These are phyloP conservation scores for Loripinus fragilis DNA, from an alignment of 2,888 invertebrate species.

Conservation along the genomic window DNA sequence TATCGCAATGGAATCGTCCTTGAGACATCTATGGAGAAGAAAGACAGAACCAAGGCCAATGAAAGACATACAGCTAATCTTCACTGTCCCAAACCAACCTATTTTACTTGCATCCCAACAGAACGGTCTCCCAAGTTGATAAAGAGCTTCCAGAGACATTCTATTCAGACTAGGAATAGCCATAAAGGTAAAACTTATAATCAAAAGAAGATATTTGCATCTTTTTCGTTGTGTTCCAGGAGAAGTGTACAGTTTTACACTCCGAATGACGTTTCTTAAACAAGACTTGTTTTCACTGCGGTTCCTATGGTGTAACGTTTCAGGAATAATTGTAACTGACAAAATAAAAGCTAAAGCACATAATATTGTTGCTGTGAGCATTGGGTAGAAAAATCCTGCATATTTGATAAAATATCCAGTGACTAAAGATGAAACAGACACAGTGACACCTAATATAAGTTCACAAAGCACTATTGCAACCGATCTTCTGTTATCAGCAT, in stretches of 20 bases:
- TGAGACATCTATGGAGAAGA: constrained; percentile 51
- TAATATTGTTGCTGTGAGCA: constrained; percentile 17
- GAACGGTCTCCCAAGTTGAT: constrained; percentile 63
- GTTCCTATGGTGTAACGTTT: constrained; percentile 14
- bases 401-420: constrained; percentile 44
- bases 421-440: constrained; percentile 28
- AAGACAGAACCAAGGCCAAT: constrained; percentile 50
- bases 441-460: constrained; percentile 33
- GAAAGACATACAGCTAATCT: constrained; percentile 30
- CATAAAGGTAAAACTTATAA: constrained; percentile 44
- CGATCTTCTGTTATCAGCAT: constrained; percentile 37
- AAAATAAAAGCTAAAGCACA: constrained; percentile 14
- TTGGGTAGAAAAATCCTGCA: constrained; percentile 43
- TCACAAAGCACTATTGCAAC: constrained; percentile 47
- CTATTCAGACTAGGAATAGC: constrained; percentile 39
- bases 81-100: constrained; percentile 55
- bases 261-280: neutral
- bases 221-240: constrained; percentile 22
- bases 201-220: constrained; percentile 48
- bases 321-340: constrained; percentile 35
- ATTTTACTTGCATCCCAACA: constrained; percentile 66
- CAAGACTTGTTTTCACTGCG: neutral
- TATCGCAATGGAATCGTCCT: constrained; percentile 55
- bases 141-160: constrained; percentile 56
- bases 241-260: constrained; percentile 35